Conservation (phyloP, 1,140 invertebrate species). For the Galleria mellonella region DNA sequence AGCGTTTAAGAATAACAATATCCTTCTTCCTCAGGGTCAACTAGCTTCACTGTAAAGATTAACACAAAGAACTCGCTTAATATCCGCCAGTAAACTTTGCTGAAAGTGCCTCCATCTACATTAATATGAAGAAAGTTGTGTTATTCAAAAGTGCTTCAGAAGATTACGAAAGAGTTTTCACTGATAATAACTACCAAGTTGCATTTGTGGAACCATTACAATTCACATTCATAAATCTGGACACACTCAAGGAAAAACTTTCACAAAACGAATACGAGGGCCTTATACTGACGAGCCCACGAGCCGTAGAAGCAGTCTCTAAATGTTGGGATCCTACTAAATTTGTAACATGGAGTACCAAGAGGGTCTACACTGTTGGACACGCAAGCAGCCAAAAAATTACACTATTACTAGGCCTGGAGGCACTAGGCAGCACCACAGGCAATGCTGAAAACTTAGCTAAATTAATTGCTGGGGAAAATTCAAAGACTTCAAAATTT, state of each 20-base stretch:
- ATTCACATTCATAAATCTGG: slow-evolving; percentile 65
- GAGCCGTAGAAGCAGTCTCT: slow-evolving; percentile 69
- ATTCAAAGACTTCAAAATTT: slow-evolving; percentile 41
- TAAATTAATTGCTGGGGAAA: slow-evolving; percentile 65
- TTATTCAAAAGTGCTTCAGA: slow-evolving; percentile 75
- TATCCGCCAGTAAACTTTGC: neutral
- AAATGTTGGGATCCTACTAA: slow-evolving; percentile 59
- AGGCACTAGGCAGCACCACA: slow-evolving; percentile 64
- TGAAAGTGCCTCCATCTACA: neutral
- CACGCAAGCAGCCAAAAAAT: slow-evolving; percentile 67
- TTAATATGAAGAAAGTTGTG: slow-evolving; percentile 65
- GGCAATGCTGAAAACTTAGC: slow-evolving; percentile 72
- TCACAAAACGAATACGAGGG: slow-evolving; percentile 64
- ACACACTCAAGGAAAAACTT: slow-evolving; percentile 53
- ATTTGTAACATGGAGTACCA: slow-evolving; percentile 66
- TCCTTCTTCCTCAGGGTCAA: slow-evolving; percentile 47
- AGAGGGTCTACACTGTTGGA: slow-evolving; percentile 73
- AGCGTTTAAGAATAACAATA: slow-evolving; percentile 8
- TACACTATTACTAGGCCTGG: slow-evolving; percentile 57
- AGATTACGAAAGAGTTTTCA: slow-evolving; percentile 67
- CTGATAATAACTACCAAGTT: slow-evolving; percentile 58
- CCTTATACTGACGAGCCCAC: slow-evolving; percentile 72
- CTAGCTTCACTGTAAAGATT: slow-evolving; percentile 25
- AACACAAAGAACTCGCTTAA: slow-evolving; percentile 1
- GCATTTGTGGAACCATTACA: slow-evolving; percentile 73